These are phyloP conservation scores for Pachyramphus minor DNA, from an alignment of 2,113 vertebrate species.

Conservation along the genomic window DNA sequence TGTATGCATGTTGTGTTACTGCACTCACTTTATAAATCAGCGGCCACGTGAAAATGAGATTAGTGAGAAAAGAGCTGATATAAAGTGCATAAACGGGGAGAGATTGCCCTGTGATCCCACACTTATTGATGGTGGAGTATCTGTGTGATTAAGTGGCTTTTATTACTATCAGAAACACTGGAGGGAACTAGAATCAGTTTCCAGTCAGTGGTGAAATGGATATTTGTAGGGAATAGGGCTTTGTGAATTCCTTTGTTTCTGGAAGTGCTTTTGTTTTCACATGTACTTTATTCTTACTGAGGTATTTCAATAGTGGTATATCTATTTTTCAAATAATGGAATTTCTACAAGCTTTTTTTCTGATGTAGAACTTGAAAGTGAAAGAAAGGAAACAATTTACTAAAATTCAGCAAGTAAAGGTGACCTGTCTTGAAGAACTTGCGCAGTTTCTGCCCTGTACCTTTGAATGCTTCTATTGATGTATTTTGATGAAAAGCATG, in stretches of 20 bases:
- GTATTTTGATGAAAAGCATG: not conserved
- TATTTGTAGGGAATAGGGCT: not conserved
- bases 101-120: not conserved
- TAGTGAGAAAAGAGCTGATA: not conserved
- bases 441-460: not conserved
- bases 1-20: not conserved
- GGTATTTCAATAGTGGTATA: not conserved
- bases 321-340: not conserved
- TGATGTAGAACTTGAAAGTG: not conserved
- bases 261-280: not conserved
- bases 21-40: not conserved
- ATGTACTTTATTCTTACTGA: not conserved
- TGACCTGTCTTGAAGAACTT: not conserved
- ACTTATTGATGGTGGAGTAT: not conserved
- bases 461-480: not conserved
- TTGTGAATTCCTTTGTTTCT: not conserved
- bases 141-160: not conserved
- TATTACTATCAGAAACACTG: not conserved
- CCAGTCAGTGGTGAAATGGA: not conserved
- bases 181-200: not conserved
- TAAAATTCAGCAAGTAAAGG: not conserved
- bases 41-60: not conserved
- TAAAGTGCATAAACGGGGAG: not conserved
- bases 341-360: not conserved
- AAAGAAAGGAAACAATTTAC: not conserved